Base-by-base conservation (phyloP, 2,888 invertebrate species). In the Hypena proboscidalis region DNA sequence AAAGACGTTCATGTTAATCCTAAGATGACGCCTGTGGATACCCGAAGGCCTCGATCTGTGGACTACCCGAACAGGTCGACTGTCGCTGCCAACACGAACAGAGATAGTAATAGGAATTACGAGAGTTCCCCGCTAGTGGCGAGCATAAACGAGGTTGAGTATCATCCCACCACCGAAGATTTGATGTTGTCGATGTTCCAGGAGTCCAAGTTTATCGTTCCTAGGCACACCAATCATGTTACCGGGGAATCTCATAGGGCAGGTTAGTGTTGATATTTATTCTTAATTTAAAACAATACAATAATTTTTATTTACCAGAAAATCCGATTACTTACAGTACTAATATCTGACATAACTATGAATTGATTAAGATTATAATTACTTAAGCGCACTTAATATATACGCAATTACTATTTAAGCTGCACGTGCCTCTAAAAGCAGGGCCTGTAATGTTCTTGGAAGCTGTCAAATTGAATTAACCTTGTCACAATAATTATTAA, bases 1-100 rank as follows among this genome's bases (percentile, higher is more conserved):
- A 92, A 92, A 56, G 91, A 92, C 43, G 91, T 92, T 13, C 91
- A 92, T 46, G 83, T 92, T 0, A 92, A 92, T 50, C 91, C 91
- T n/a, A 91, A 91, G 54, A 92, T 92, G 91, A 91, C 91, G 14
- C 89, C 90, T 0, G 88, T 88, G 20, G 90, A 90, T 43, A 48
- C 74, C 4, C 70, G 90, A 26, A 70, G 90, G 49, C 90, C 90
- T 22, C 76, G 85, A 0, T 90, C 90, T 0, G 89, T 87, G 6
- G 90, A 89, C 49, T 85, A 82, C 45, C 85, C 75, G 20, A 46
- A 74, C 1, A 59, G 76, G 13, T 55, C 69, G 2, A 64, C 62
- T 14, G 46, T 47, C 15, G 41, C 69, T 0, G 59, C 77, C 41
- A 39, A 63, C 25, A 20, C 75, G 31, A 51, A 67, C 6, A 58